Evolutionary conservation across 2,888 invertebrate genomes (phyloP).

Genomic region (Eristalis intricaria): DNA sequence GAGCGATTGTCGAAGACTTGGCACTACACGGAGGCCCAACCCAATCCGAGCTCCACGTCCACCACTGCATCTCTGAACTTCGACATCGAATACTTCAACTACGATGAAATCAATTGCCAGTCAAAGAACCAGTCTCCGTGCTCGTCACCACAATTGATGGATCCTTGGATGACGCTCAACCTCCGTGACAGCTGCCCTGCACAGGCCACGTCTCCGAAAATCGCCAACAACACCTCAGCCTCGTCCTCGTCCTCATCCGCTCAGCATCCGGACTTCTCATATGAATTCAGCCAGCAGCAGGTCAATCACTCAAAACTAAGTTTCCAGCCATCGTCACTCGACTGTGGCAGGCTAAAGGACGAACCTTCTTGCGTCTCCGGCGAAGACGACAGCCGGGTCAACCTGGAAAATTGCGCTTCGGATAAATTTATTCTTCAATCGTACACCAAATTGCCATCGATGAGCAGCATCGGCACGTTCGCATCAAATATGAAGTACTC

Average conservation of each 20-base stretch:
- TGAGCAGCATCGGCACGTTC: conserved; percentile 73
- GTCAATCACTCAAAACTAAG: conserved; percentile 10
- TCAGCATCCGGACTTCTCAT: conserved; percentile 72
- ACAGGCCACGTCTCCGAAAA: conserved; percentile 66
- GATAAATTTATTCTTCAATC: conserved; percentile 70
- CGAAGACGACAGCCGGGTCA: conserved; percentile 40
- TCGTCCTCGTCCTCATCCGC: conserved; percentile 33
- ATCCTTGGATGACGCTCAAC: conserved; percentile 80
- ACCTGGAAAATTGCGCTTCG: conserved; percentile 30
- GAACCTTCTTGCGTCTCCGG: background rate
- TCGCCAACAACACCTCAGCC: conserved; percentile 28
- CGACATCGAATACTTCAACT: conserved; percentile 81
- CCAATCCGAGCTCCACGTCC: conserved; percentile 21
- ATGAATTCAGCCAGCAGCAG: conserved; percentile 35
- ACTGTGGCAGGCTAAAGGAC: background rate
- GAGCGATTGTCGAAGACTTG: conserved; percentile 77
- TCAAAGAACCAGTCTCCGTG: conserved; percentile 81
- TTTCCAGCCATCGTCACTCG: conserved; percentile 29
- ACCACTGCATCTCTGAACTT: conserved; percentile 75
- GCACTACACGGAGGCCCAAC: conserved; percentile 41
- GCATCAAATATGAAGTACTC: conserved; percentile 48
- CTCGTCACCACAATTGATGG: conserved; percentile 79
- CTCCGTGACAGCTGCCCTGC: conserved; percentile 74
- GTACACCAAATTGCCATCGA: conserved; percentile 78
- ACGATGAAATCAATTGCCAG: conserved; percentile 81